A percentile compares a stretch with the other conserved stretches of the same genome.
Conservation (phyloP, 2,888 invertebrate genomes). For the Aproaerema taeniolella region DNA sequence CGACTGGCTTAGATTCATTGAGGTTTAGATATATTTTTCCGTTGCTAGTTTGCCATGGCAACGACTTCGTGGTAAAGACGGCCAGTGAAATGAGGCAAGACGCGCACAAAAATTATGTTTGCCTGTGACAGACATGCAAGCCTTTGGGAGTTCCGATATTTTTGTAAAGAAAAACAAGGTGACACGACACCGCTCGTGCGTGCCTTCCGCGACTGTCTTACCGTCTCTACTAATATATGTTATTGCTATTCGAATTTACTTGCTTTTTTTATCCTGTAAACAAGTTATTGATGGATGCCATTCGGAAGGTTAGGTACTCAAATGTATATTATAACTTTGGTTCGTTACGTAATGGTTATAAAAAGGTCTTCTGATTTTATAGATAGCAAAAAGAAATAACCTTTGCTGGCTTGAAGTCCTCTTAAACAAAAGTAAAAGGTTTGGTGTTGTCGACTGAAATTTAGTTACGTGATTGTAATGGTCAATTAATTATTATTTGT, state of each 20-base stretch:
- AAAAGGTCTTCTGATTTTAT: neutral
- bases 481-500: slow-evolving; percentile 29
- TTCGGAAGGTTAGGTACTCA: slow-evolving; percentile 15
- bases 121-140: slow-evolving; percentile 45
- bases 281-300: slow-evolving; percentile 26
- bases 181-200: slow-evolving; percentile 39
- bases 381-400: no score
- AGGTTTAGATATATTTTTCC: slow-evolving; percentile 58
- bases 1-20: slow-evolving; percentile 40
- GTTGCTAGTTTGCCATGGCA: slow-evolving; percentile 52
- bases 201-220: slow-evolving; percentile 34
- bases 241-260: slow-evolving; percentile 30
- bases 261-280: slow-evolving; percentile 21
- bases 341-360: neutral
- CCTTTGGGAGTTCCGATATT: slow-evolving; percentile 41
- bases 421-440: slow-evolving; percentile 6
- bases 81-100: slow-evolving; percentile 58
- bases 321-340: slow-evolving; percentile 2
- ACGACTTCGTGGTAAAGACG: slow-evolving; percentile 56
- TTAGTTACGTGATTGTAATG: slow-evolving; percentile 26
- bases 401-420: no score
- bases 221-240: slow-evolving; percentile 33
- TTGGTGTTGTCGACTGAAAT: slow-evolving; percentile 15
- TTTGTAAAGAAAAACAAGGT: slow-evolving; percentile 44
- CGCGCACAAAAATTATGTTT: slow-evolving; percentile 58